Percentiles rank a stretch among this genome's conserved stretches.
These are phyloP conservation scores for Cebuella pygmaea DNA, from an alignment of 2,797 vertebrate genomes.

Conservation along the genomic window DNA sequence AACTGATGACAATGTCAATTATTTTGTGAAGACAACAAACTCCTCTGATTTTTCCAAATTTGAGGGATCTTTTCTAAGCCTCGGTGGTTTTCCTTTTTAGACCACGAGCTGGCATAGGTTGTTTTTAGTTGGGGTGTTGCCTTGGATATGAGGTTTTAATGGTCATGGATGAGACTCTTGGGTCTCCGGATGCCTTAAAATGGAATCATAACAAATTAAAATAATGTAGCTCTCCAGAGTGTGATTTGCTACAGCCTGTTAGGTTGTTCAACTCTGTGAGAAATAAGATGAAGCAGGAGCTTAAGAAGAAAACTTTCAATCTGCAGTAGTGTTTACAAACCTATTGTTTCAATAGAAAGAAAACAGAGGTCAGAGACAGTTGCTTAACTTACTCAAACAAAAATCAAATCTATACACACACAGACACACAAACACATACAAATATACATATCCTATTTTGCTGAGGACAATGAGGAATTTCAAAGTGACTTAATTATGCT, in stretches of 20 bases:
- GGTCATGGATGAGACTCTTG: background rate
- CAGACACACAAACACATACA: background rate
- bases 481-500: background rate
- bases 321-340: background rate
- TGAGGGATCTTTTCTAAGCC: background rate
- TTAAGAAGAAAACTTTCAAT: background rate
- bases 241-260: background rate
- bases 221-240: background rate
- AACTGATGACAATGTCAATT: background rate
- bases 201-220: slow-evolving; percentile 1
- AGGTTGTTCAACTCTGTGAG: background rate
- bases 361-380: background rate
- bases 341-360: background rate
- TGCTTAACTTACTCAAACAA: slow-evolving; percentile 2
- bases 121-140: background rate
- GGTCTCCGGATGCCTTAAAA: background rate
- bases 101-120: background rate
- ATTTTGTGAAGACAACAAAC: slow-evolving; percentile 23
- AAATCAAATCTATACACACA: background rate
- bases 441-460: background rate
- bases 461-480: background rate
- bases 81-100: background rate
- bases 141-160: background rate
- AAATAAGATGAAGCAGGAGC: slow-evolving; percentile 8
- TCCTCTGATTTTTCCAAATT: background rate